Evolutionary conservation across 2,888 invertebrate species (phyloP).

Genomic region (Ferrisia virgata): DNA sequence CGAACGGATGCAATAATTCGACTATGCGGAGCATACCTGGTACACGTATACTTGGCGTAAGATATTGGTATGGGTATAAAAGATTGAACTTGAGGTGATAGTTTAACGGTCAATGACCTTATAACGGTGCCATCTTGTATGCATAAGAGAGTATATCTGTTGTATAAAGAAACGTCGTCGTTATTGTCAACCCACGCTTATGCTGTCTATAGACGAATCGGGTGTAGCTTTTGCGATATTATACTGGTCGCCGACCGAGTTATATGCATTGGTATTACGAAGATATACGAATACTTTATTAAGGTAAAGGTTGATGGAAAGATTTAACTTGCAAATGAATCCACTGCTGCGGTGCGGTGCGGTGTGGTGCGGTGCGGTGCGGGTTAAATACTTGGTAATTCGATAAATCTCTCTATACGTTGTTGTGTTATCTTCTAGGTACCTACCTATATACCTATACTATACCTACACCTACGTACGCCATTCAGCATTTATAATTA

Average conservation of each 20-base stretch:
- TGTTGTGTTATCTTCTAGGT: not conserved
- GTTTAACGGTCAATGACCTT: not conserved
- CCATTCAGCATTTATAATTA: too few species aligned
- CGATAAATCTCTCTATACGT: not conserved
- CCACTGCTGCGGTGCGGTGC: too few species aligned
- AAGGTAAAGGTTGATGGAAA: not conserved
- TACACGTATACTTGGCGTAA: too few species aligned
- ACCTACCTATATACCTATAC: too few species aligned
- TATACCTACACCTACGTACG: too few species aligned
- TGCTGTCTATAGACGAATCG: not conserved
- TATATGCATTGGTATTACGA: not conserved
- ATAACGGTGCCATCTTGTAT: not conserved
- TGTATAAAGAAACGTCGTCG: too few species aligned
- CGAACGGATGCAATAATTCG: too few species aligned
- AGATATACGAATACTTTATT: too few species aligned
- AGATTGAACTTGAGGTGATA: not conserved
- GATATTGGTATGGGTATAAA: too few species aligned
- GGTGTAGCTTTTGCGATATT: not conserved
- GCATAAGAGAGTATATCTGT: not conserved
- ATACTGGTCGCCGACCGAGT: not conserved
- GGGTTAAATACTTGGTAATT: not conserved
- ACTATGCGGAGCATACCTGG: too few species aligned
- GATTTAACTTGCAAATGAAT: conserved; percentile 4
- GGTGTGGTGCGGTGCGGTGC: too few species aligned
- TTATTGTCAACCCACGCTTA: not conserved